Base-by-base conservation (phyloP, 30 jellyfish, hydroid and myxozoan species). In the Hydractinia echinata region DNA sequence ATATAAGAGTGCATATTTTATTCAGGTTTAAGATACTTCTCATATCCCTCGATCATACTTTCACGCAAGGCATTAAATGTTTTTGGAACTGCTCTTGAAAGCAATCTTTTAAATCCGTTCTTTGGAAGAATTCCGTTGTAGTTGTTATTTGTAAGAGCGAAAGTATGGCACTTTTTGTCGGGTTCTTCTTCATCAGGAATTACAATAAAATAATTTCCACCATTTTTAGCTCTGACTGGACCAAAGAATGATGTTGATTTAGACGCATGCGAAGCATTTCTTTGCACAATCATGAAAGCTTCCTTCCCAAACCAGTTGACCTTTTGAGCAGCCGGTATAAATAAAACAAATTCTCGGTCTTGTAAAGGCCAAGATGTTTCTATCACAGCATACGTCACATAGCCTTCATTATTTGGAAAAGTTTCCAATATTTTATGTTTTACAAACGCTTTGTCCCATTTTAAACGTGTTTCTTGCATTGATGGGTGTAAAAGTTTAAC, bases 271-370 rank as follows among this genome's bases (percentile, higher is more conserved):
- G 4, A 7, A 7, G 76, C 76, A 66, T 66, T 66, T 66, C 44
- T 66, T 52, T 66, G 76, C 44, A 66, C 4, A 66, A 66, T 49
- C 21, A 66, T 19, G 0, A 66, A 52, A 19, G 76, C 21, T 13
- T 66, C 44, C 44, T 66, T 1, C 44, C 76, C 76, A 1, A 7
- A 66, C 76, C 76, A 66, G 44, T 66, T 52, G 4, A 66, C 44
- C 44, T 66, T 52, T 66, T 66, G 10, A 52, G 14, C 76, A 66
- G 76, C 5, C 4, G 76, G 76, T 19, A 66, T 13, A 66, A 66
- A 66, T 52, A 66, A 66, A 66, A 66, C 76, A 66, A 66, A 66
- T 8, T 66, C 76, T 8, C 76, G 76, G 44, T 66, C 76, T 8
- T 49, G 52, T 19, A 66, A 5, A 3, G 76, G 76, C 76, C 76